A percentile compares a stretch with the other conserved stretches of the same genome.
Conservation (phyloP, 2,888 invertebrate species). For the Alsophila aescularia region DNA sequence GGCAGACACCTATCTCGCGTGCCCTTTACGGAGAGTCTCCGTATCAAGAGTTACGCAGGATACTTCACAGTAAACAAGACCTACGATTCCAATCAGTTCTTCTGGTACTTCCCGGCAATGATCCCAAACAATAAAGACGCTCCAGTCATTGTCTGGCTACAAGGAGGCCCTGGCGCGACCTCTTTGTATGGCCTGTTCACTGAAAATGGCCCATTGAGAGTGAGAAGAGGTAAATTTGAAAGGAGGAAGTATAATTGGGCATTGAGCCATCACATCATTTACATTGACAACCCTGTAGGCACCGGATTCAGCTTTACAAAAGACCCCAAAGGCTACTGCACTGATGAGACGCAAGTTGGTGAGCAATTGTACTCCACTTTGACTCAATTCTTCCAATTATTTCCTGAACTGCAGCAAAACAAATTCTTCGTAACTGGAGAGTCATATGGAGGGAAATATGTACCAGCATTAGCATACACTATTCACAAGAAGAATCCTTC, state of each 20-base stretch:
- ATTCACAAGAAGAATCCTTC: conserved; percentile 87
- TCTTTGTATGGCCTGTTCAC: conserved; percentile 92
- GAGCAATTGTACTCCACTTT: conserved; percentile 90
- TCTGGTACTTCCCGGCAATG: conserved; percentile 95
- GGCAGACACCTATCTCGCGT: conserved; percentile 85
- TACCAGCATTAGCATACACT: conserved; percentile 90
- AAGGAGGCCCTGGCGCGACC: conserved; percentile 93
- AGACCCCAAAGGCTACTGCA: conserved; percentile 89
- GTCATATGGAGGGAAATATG: conserved; percentile 92
- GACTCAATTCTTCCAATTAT: conserved; percentile 92
- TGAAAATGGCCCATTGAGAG: conserved; percentile 90
- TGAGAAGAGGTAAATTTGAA: conserved; percentile 68
- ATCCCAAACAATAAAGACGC: conserved; percentile 77
- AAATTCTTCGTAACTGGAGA: conserved; percentile 96
- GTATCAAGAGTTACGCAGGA: conserved; percentile 89
- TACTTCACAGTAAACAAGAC: conserved; percentile 92
- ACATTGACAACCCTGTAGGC: conserved; percentile 97
- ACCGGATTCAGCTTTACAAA: conserved; percentile 96
- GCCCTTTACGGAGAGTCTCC: conserved; percentile 83
- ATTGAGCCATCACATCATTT: conserved; percentile 90
- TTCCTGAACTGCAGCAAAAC: conserved; percentile 89
- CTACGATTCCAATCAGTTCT: conserved; percentile 93
- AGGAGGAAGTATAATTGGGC: conserved; percentile 92
- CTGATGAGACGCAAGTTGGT: conserved; percentile 91
- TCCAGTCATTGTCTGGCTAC: conserved; percentile 92